Conservation (phyloP, 2,113 vertebrate genomes). For the Plecotus auritus region DNA sequence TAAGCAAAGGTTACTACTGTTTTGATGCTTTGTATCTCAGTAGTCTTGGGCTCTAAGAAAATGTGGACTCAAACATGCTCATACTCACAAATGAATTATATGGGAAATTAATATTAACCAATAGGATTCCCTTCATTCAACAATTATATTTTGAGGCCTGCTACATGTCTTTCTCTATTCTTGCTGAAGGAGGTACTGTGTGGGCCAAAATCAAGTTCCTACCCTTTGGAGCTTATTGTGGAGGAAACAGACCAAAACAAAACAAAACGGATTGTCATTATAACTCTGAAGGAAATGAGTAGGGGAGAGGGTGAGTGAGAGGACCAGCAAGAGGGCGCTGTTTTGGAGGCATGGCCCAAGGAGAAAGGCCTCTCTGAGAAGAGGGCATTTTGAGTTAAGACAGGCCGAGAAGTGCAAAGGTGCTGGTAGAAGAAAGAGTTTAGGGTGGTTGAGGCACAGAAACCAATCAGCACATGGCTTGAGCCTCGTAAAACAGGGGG, state of each 20-base stretch:
- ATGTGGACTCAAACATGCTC: not conserved
- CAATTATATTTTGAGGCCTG: not conserved
- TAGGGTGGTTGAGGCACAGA: not conserved
- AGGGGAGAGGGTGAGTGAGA: too few relatives aligned
- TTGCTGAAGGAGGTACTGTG: not conserved
- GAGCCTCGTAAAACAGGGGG: not conserved
- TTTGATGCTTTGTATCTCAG: not conserved
- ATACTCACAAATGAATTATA: not conserved
- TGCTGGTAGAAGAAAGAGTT: not conserved
- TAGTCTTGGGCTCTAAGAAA: not conserved
- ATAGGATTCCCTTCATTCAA: not conserved
- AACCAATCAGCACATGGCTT: not conserved
- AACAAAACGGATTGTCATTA: not conserved
- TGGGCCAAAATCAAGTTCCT: not conserved
- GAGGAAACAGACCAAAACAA: not conserved
- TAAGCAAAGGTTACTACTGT: not conserved
- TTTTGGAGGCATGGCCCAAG: not conserved
- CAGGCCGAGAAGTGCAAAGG: not conserved
- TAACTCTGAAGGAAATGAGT: not conserved
- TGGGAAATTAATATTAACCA: not conserved
- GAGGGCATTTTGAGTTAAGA: not conserved
- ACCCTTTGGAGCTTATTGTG: not conserved
- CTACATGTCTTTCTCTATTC: not conserved
- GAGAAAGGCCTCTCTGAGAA: not conserved
- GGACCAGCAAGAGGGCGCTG: fast-evolving